Percentiles rank a stretch among this genome's conserved stretches.
Conservation (phyloP, 2,113 vertebrate species). For the Mus spicilegus region DNA sequence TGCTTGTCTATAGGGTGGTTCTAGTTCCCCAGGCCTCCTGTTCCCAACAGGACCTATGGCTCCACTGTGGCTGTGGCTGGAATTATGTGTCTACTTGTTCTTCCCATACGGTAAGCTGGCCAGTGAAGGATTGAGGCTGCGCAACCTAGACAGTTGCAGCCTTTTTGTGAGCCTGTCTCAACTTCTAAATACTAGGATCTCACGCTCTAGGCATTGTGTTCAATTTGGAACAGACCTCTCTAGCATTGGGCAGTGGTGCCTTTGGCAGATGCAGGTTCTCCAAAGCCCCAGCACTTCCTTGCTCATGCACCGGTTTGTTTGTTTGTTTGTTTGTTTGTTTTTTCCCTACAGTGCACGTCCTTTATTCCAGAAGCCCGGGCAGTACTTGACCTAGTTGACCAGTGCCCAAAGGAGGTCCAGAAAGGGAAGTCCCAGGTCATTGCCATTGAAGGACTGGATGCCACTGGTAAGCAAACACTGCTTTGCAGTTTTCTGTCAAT, state of each 20-base stretch:
- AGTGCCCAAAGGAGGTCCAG: conserved; percentile 75
- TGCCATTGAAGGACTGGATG: conserved; percentile 96
- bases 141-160: too few relatives aligned
- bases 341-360: conserved; percentile 87
- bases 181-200: not conserved
- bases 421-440: conserved; percentile 91
- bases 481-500: not conserved
- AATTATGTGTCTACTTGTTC: too few relatives aligned
- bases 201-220: accelerated
- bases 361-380: conserved; percentile 91
- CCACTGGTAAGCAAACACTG: conserved; percentile 90
- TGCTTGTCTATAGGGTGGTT: accelerated
- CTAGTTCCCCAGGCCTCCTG: accelerated
- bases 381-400: conserved; percentile 87
- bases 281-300: accelerated
- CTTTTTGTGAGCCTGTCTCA: too few relatives aligned
- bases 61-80: accelerated
- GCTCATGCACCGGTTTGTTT: accelerated
- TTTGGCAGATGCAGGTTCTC: not conserved
- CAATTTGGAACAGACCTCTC: not conserved
- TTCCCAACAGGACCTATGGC: accelerated
- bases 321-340: conserved; percentile 64
- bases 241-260: accelerated
- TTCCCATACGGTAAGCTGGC: not conserved
- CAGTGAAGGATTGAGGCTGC: not conserved